Conservation (phyloP, 2,888 invertebrate genomes). For the Fragum whitleyi region DNA sequence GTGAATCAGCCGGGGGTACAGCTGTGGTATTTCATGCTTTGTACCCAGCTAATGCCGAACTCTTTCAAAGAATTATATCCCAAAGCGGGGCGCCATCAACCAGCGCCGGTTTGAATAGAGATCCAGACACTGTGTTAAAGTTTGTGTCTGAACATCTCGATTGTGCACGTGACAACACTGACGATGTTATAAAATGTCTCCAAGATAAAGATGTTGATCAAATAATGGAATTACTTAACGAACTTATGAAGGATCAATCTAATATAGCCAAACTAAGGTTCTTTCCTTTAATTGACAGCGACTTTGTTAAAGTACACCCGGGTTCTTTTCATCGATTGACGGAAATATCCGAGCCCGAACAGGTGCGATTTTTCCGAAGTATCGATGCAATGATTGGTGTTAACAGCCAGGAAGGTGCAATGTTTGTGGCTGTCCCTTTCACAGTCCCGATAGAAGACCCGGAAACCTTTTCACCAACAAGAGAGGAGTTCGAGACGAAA, state of each 20-base stretch:
- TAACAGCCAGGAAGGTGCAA: constrained; percentile 20
- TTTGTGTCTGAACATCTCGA: not conserved
- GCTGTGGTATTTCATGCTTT: not conserved
- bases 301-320: constrained; percentile 3
- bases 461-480: not conserved
- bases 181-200: not conserved
- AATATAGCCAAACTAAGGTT: not conserved
- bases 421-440: constrained; percentile 11
- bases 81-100: constrained; percentile 7
- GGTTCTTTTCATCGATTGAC: not conserved
- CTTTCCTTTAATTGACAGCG: constrained; percentile 5
- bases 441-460: constrained; percentile 16
- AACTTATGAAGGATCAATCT: not conserved
- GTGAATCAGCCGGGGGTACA: constrained; percentile 15
- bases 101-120: not conserved
- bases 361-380: constrained; percentile 7
- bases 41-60: not conserved
- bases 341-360: not conserved
- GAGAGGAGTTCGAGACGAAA: constrained; percentile 8
- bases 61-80: constrained; percentile 18
- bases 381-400: constrained; percentile 13
- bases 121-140: not conserved
- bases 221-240: not conserved
- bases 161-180: not conserved
- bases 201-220: not conserved